Percentiles rank a stretch among this genome's conserved stretches.
These are phyloP conservation scores for Eucriotettix oculatus DNA, from an alignment of 2,888 invertebrate species.

Conservation along the genomic window DNA sequence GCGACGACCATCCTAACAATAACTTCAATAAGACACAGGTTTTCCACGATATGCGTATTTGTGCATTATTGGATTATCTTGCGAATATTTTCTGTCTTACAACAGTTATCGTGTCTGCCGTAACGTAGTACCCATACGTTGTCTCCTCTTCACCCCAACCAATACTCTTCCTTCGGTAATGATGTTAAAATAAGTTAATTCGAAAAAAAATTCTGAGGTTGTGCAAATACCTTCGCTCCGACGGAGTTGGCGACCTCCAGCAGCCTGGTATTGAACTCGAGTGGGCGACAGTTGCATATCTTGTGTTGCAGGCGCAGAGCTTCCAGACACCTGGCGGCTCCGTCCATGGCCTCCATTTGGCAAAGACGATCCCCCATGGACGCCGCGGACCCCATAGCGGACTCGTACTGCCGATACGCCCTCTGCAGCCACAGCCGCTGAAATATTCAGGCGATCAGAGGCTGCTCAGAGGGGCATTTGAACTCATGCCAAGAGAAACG, in stretches of 20 bases:
- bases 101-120: no score
- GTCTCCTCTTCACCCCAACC: no score
- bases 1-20: no score
- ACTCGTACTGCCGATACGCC: slow-evolving; percentile 67
- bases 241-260: slow-evolving; percentile 71
- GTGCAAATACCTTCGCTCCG: slow-evolving; percentile 54
- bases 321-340: slow-evolving; percentile 65
- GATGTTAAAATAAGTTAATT: no score
- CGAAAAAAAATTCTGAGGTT: no score
- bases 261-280: slow-evolving; percentile 70
- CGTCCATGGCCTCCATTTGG: slow-evolving; percentile 84
- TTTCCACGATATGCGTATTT: no score
- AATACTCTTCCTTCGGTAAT: no score
- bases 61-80: no score
- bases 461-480: not conserved
- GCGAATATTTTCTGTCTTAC: no score
- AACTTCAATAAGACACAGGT: no score
- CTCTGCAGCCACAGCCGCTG: slow-evolving; percentile 25
- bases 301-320: slow-evolving; percentile 55
- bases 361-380: slow-evolving; percentile 67
- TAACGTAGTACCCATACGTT: no score
- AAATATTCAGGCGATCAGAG: not conserved
- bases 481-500: not conserved
- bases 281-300: slow-evolving; percentile 72
- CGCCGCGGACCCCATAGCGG: slow-evolving; percentile 65